phyloP scores from a whole-genome alignment of 2,888 invertebrate species.

The Dasysyrphus tricinctus region DNA sequence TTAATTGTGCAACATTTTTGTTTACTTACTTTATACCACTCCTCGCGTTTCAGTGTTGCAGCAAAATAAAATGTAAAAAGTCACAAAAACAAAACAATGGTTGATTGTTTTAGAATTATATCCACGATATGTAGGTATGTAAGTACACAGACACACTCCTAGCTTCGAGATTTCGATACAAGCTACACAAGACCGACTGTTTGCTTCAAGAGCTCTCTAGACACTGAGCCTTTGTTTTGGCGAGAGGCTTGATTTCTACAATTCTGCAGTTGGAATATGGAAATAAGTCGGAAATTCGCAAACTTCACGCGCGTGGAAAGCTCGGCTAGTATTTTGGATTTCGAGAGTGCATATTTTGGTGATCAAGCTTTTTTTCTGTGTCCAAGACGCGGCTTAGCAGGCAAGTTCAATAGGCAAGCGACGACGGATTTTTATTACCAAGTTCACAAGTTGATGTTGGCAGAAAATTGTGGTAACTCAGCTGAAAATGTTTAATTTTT shows the following conservation, averaged over 20 bases:
- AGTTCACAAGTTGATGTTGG: constrained; percentile 52
- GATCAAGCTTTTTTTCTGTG: constrained; percentile 43
- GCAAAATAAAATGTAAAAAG: constrained; percentile 36
- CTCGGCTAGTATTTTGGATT: constrained; percentile 23
- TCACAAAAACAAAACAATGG: constrained; percentile 34
- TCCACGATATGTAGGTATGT: constrained; percentile 19
- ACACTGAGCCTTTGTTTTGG: constrained; percentile 62
- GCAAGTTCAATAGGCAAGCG: constrained; percentile 61
- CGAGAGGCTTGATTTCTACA: constrained; percentile 67
- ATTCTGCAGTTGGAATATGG: constrained; percentile 67
- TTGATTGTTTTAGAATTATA: constrained; percentile 44
- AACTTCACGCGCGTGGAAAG: constrained; percentile 47
- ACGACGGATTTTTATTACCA: constrained; percentile 48
- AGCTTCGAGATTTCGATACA: constrained; percentile 1
- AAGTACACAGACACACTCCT: not conserved
- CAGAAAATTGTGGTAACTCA: constrained; percentile 37
- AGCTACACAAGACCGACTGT: constrained; percentile 58
- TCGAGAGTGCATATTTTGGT: constrained; percentile 19
- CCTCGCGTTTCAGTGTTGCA: constrained; percentile 55
- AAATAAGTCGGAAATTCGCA: constrained; percentile 56
- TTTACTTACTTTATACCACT: constrained; percentile 49
- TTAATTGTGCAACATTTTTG: constrained; percentile 65
- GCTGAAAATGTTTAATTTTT: constrained; percentile 27
- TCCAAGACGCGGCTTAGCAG: constrained; percentile 40
- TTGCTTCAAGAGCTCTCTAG: constrained; percentile 62